Base-by-base conservation (phyloP, 2,888 invertebrate species). In the Lochmaea capreae region DNA sequence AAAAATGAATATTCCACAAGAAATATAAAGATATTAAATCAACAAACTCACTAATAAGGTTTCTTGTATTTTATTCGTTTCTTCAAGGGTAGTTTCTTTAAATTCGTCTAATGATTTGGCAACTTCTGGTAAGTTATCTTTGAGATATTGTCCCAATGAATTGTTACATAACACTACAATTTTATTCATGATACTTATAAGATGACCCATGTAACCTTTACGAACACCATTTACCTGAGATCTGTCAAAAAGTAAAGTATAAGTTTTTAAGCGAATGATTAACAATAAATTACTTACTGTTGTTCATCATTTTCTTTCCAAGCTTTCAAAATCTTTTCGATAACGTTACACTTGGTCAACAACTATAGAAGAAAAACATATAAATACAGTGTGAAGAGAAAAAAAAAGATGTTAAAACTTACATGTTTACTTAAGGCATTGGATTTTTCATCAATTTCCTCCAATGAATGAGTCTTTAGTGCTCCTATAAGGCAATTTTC, bases 251-350 rank as follows among this genome's bases (percentile, higher is more conserved):
- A 11, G 3, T 33, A 33, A 61, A 61, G n/a, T 12, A 26, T 33
- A 14, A 14, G 1, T 22, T 11, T 6, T 16, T 8, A 18, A 57
- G 18, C 10, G 16, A 39, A 39, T 39, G 1, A 39, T 9, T 39
- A 39, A 39, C 8, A 52, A 33, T 46, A 4, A 18, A 39, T 39
- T 70, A 80, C 81, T 92, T 88, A 95, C 95, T 93, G 92, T 86
- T 91, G 90, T 81, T 90, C 89, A 81, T 93, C 92, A 87, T 95
- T 95, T 79, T 92, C 92, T 82, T 94, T 92, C 92, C 94, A 97
- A 67, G 92, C 93, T 80, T 94, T 93, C 86, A 97, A 89, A 83
- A 97, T 91, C 86, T 93, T 91, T 81, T 93, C 92, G 79, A 96
- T 88, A 85, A 97, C 89, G 83, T 92, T 92, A 88, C 95, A 95